phyloP scores from a whole-genome alignment of 2,888 invertebrate genomes.

The Strigamia maritima region DNA sequence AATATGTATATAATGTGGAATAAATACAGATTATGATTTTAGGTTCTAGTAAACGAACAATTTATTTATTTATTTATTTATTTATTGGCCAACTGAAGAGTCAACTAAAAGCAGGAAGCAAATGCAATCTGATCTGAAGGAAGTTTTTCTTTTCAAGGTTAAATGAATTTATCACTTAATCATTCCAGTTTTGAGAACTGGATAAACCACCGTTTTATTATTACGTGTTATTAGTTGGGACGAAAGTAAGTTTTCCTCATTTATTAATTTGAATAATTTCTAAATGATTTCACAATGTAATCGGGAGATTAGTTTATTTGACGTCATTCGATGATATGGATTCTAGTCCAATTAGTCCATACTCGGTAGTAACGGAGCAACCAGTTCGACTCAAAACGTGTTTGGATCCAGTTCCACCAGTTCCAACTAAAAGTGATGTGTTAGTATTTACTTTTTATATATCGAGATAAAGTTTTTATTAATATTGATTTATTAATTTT shows the following conservation, averaged over 20 bases:
- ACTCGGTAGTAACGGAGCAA: neutral
- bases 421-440: neutral
- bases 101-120: no score
- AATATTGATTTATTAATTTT: neutral
- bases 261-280: no score
- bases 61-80: no score
- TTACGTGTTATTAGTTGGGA: neutral
- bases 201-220: neutral
- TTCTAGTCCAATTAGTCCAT: neutral
- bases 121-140: neutral
- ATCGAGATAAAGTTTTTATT: neutral
- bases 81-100: no score
- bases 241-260: no score
- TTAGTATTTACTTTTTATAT: neutral
- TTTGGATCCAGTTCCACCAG: neutral
- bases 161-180: neutral
- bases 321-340: neutral
- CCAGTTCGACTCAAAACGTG: neutral
- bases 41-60: no score
- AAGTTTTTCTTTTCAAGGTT: neutral
- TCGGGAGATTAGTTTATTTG: neutral
- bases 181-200: neutral
- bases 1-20: neutral
- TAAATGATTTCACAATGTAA: neutral
- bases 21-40: neutral